A percentile compares a stretch with the other conserved stretches of the same genome.
Evolutionary conservation across 2,797 vertebrate genomes (phyloP).

Genomic region (Lacerta viridis): DNA sequence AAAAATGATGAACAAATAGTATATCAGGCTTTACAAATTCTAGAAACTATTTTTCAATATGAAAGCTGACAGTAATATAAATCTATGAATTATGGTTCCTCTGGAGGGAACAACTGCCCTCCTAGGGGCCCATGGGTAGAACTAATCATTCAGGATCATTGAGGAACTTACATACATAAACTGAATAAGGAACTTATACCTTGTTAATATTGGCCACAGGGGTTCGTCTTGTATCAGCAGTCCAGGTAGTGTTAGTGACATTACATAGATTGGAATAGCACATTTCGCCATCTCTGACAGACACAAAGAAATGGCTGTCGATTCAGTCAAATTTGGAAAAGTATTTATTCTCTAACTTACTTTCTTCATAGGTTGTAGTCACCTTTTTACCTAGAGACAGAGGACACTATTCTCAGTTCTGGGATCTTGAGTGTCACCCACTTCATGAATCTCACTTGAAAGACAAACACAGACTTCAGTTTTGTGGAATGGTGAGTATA

Average conservation of each 20-base stretch:
- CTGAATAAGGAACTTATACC: background rate
- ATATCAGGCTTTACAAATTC: too few relatives aligned
- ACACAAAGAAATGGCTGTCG: background rate
- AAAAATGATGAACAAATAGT: too few relatives aligned
- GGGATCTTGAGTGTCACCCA: constrained; percentile 94
- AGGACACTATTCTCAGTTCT: constrained; percentile 95
- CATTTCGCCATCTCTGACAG: background rate
- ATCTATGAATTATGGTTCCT: too few relatives aligned
- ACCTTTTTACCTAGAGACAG: constrained; percentile 90
- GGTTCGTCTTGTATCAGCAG: background rate
- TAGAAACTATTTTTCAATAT: too few relatives aligned
- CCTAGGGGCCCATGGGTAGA: too few relatives aligned
- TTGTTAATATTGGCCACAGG: background rate
- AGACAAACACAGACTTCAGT: constrained; percentile 88
- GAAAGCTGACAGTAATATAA: too few relatives aligned
- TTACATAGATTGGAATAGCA: background rate
- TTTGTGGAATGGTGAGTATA: constrained; percentile 89
- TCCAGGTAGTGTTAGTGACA: background rate
- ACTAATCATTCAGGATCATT: too few relatives aligned
- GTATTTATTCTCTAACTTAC: background rate
- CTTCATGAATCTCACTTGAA: constrained; percentile 88
- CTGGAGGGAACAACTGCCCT: too few relatives aligned
- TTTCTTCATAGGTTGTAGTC: constrained; percentile 84
- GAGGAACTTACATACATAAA: too few relatives aligned
- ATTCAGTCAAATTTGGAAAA: constrained; percentile 4